Base-by-base conservation (phyloP, 1,140 invertebrate genomes). In the Carposina sasakii region DNA sequence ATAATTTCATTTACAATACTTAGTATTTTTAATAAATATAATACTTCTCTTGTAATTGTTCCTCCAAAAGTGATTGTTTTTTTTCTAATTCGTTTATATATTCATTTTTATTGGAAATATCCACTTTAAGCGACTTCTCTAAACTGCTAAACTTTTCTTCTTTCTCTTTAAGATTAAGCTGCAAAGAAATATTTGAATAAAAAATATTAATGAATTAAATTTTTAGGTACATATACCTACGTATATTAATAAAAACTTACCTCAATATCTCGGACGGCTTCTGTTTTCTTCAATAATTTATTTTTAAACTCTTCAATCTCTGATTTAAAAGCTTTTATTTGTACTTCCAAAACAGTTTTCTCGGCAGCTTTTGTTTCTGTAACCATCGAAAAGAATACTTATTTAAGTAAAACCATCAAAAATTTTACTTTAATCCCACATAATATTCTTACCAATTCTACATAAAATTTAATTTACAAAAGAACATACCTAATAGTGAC, bases 21-120 rank as follows among this genome's bases (percentile, higher is more conserved):
- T n/a, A n/a, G n/a, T n/a, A n/a, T n/a, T n/a, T n/a, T n/a, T n/a
- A n/a, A n/a, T n/a, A n/a, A n/a, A n/a, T n/a, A n/a, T n/a, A n/a
- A 28, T 60, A 77, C 76, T 67, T 73, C 44, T 82, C 75, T 40
- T 68, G 61, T 31, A 66, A 45, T 33, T 70, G 63, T 37, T 69
- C 24, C 54, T 73, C 58, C 33, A 76, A 49, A 12, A 51, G 17
- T 15, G 23, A 22, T 30, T 67, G 53, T 44, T 69, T 64, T n/a
- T 55, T 57, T 53, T 76, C 57, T 21, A 76, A 53, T 31, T 71
- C 65, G n/a, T 26, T 23, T 23, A 82, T 70, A 16, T 59, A 60
- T 44, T 76, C 53, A 12, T 70, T 53, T 54, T 81, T 82, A 26
- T 37, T 56, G 15, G 50, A 50, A 21, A 76, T 40, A 33, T 71